Base-by-base conservation (phyloP, 2,797 vertebrate species). In the Peromyscus nudipes region DNA sequence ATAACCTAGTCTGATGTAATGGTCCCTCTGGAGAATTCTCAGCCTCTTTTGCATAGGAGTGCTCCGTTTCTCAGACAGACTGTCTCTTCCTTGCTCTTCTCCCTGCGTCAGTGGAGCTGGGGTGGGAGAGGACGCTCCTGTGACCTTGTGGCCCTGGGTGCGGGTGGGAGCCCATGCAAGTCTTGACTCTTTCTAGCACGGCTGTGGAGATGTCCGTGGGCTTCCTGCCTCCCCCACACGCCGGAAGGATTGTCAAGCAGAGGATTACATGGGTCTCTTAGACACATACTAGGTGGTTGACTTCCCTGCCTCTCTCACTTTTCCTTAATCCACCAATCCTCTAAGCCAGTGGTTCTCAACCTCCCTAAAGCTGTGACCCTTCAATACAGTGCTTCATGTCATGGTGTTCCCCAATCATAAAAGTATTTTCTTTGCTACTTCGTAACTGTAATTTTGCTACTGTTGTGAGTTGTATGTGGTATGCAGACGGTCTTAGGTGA, bases 1-100 rank as follows among this genome's bases (percentile, higher is more conserved):
- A 77, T 89, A 91, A 84, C 52, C 29, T 37, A 81, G 67, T 96
- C 95, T 79, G 80, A 67, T 52, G 91, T 87, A 83, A 97, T 73
- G 21, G 92, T 86, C 27, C 12, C 65, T 71, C 60, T 13, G n/a
- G 82, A 92, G 92, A 71, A 71, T 65, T 71, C 62, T 90, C 62
- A 5, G 60, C 67, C 65, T 62, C 76, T 85, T 92, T 89, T 84
- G 83, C 76, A 85, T 79, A 75, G 65, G 89, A 73, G 64, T 34
- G 17, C n/a, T 88, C n/a, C 7, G 57, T 95, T 95, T 81, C 55
- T 85, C 84, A 92, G 80, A 93, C 10, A 94, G 23, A 37, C 37
- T 34, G 43, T 62, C n/a, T 31, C 62, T 69, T 27, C 43, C 62
- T n/a, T 75, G 29, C 69, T 79, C 83, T 86, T 34, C 31, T 80